Base-by-base conservation (phyloP, 1,140 invertebrate species). In the Orius insidiosus region DNA sequence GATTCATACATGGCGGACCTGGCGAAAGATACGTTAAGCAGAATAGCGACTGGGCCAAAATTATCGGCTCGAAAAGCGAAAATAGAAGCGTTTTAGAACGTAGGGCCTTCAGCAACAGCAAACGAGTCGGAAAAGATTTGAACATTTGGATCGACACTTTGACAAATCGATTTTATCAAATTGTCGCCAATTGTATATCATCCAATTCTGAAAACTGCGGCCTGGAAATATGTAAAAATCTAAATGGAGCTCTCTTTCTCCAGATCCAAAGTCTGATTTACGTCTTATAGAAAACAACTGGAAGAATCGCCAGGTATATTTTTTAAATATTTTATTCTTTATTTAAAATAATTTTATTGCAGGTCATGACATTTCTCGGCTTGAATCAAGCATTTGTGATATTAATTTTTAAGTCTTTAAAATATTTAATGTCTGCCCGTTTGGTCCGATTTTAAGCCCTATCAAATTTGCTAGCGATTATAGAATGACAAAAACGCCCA, bases 221-320 rank as follows among this genome's bases (percentile, higher is more conserved):
- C 13, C 59, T 76, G 53, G 65, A 71, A 49, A 58, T 67, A 30
- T 96, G 89, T 63, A 64, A 42, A 60, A 66, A 34, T 82, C 80
- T 5, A 58, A 67, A 10, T 96, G 92, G 92, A 95, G 89, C 65
- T 89, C 88, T 2, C 59, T 78, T 51, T 79, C 79, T 47, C 75
- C 82, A 10, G 92, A 96, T 73, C 82, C 82, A 44, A 96, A 96
- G 66, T 84, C 87, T 63, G 69, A 68, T 54, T 66, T 72, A 52
- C 54, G 34, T 9, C 42, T 49, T 9, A 49, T 58, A 24, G 55
- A 55, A 43, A 40, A 33, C 46, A 36, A 46, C 51, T 38, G 52
- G 56, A 13, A 42, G 51, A 45, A 34, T 58, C 14, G 54, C 49
- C 37, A 53, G 55, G 49, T 53, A n/a, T n/a, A n/a, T n/a, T n/a